A percentile compares a stretch with the other conserved stretches of the same genome.
phyloP scores from a whole-genome alignment of 2,113 vertebrate species.

The Baryphthengus martii region DNA sequence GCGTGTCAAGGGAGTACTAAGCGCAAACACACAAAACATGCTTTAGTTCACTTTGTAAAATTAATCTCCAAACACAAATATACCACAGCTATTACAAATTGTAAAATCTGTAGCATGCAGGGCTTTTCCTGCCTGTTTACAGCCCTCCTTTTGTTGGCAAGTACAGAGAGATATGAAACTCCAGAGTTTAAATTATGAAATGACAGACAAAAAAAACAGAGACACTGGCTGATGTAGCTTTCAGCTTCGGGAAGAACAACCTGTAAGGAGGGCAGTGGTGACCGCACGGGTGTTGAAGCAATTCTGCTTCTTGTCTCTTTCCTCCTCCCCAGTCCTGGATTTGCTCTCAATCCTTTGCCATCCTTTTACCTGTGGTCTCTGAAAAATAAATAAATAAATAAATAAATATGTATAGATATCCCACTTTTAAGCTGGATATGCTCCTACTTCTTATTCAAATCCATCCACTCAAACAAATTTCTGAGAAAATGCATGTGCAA shows the following conservation, averaged over 20 bases:
- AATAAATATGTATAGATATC: too few relatives aligned
- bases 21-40: not conserved
- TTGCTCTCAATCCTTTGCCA: not conserved
- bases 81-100: constrained; percentile 25
- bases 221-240: not conserved
- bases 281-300: not conserved
- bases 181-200: not conserved
- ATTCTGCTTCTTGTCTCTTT: not conserved
- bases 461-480: not conserved
- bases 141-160: not conserved
- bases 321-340: not conserved
- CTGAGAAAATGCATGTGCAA: not conserved
- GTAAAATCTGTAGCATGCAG: not conserved
- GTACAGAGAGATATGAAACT: not conserved
- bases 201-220: not conserved
- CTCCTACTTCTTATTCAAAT: not conserved
- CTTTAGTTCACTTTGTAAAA: constrained; percentile 10
- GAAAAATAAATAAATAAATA: not conserved
- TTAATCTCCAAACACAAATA: constrained; percentile 20
- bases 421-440: fast-evolving
- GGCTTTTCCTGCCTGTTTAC: constrained; percentile 3
- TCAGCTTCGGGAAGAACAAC: not conserved
- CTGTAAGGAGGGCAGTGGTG: not conserved
- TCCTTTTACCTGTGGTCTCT: not conserved
- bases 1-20: not conserved